Base-by-base conservation (phyloP, 1,140 invertebrate species). In the Pseudomyrmex sp. region DNA sequence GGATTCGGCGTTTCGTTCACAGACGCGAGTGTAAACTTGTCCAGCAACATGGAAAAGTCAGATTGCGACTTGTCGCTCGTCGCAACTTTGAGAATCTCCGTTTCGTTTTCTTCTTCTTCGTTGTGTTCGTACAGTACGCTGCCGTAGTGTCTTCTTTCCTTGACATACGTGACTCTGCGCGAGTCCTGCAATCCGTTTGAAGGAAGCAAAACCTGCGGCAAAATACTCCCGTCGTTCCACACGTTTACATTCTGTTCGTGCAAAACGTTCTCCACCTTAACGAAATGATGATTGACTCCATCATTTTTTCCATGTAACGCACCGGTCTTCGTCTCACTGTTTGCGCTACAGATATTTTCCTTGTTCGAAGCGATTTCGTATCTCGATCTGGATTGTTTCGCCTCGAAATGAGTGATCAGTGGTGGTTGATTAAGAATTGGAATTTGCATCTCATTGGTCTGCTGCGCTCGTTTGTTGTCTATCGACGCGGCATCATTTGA, bases 21-120 rank as follows among this genome's bases (percentile, higher is more conserved):
- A 26, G 91, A 84, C 10, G 84, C 84, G 0, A 93, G 89, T 50
- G 89, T 93, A 7, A 93, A 84, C 74, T 93, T 84, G 68, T 92
- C 90, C 1, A 93, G 82, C 13, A 93, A 15, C 12, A 88, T 75
- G 2, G 93, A 94, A 65, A 93, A 92, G 4, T 93, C 89, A 0
- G 83, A 84, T 13, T 79, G 44, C 4, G 8, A 44, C 82, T 20
- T 13, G 44, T 56, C 15, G 35, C 65, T 69, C 10, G 91, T 20
- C 1, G 88, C 90, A 84, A 91, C 88, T 20, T 89, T 83, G 52
- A 84, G 85, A 10, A 89, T 59, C 0, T 35, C 7, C 5, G 0
- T 35, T 35, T 35, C 35, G 5, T 35, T 0, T 35, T 35, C 35
- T 26, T 26, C 26, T 46, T 91, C 76, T 46, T 86, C 69, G 5